These are phyloP conservation scores for Gadopsis marmoratus DNA, from an alignment of 2,797 vertebrate species.

Conservation along the genomic window DNA sequence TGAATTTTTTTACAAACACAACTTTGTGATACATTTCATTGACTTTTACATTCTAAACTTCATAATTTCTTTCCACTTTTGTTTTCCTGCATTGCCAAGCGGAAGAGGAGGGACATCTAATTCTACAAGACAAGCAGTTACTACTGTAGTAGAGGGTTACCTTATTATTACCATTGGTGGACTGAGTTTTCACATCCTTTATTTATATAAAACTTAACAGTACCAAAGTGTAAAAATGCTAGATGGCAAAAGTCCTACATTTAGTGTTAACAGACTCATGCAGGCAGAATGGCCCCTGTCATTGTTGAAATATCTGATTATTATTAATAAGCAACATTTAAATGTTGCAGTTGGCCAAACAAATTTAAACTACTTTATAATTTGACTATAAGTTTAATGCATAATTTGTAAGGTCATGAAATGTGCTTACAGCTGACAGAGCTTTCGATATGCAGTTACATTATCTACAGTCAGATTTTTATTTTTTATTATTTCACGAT, in stretches of 20 bases:
- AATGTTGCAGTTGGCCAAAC: not conserved
- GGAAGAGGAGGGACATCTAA: not conserved
- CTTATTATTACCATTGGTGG: not conserved
- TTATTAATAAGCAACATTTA: not conserved
- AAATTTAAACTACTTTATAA: not conserved
- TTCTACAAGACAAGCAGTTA: not conserved
- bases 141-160: not conserved
- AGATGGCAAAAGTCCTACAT: not conserved
- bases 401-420: not conserved
- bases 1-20: not conserved
- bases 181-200: not conserved
- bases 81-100: not conserved
- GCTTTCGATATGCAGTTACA: not conserved
- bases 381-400: not conserved
- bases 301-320: not conserved
- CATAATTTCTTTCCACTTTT: not conserved
- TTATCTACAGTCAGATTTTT: not conserved
- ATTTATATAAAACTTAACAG: not conserved
- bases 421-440: not conserved
- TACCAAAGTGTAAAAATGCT: not conserved
- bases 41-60: not conserved
- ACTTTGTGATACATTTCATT: not conserved
- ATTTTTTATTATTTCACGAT: not conserved
- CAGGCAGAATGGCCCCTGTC: not conserved
- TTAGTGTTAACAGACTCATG: not conserved